Evolutionary conservation across 2,797 vertebrate species (phyloP), one percentile per base, ranked within the genome.

Genomic region (Hybognathus amarus): DNA sequence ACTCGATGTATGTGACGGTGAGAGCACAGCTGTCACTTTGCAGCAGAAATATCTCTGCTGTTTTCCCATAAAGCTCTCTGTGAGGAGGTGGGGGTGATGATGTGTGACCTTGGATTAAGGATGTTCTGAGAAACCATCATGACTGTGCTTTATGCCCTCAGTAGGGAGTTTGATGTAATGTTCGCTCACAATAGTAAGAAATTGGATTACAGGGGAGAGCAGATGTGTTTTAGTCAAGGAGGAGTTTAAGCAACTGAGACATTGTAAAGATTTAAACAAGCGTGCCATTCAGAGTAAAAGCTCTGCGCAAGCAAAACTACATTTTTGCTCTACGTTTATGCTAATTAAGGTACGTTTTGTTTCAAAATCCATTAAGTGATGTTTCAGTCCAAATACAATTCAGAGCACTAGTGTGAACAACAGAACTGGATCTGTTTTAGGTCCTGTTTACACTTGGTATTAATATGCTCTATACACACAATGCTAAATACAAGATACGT

Each of bases 51-150:
- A 79, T 83, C 27, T 10, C 77, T 24, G 63, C 61, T 36, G 52
- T 81, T 77, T 45, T 74, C 83, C 8, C 86, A 82, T 87, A 77
- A 83, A 83, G 69, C 77, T 80, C 27, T 4, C 47, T 20, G 66
- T 30, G 66, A 63, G 63, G 67, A 78, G 69, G 36, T 76, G 77
- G 50, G 79, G 73, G 73, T 80, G 82, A 83, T 74, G 84, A 70
- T 61, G 81, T 85, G 77, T 85, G 86, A 85, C 81, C 77, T 83
- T 85, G 84, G 77, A 79, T 78, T 73, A 79, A 82, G n/a, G 36
- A 68, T 42, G 47, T 85, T 83, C 80, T 82, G 76, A 75, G 81
- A 85, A 76, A 66, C 82, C 70, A 76, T 83, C 77, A 79, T 54
- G 54, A 63, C 63, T 52, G 10, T 20, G 61, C 85, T 83, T 86